These are phyloP conservation scores for Toxonevra muliebris DNA, from an alignment of 2,888 invertebrate species.

Conservation along the genomic window DNA sequence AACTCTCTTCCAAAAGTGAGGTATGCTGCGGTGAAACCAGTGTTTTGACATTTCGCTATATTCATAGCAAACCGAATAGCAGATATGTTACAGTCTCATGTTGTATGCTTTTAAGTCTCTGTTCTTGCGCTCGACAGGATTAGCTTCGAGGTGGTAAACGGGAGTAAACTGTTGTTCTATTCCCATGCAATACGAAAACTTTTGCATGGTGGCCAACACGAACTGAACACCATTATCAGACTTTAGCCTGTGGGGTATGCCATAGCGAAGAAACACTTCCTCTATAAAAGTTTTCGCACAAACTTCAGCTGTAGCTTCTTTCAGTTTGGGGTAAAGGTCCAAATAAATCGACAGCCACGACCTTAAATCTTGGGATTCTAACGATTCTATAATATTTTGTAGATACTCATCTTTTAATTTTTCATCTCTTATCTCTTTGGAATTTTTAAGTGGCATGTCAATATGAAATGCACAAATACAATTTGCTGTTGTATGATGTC, in stretches of 20 bases:
- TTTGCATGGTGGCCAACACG: constrained; percentile 53
- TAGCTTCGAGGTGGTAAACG: constrained; percentile 55
- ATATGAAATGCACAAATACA: constrained; percentile 26
- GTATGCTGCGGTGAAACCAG: constrained; percentile 53
- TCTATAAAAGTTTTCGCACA: constrained; percentile 47
- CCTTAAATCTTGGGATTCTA: constrained; percentile 37
- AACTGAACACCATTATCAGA: constrained; percentile 58
- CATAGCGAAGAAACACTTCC: constrained; percentile 53
- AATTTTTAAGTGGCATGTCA: constrained; percentile 26
- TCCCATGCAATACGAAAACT: constrained; percentile 35
- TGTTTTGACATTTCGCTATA: constrained; percentile 48
- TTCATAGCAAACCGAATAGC: constrained; percentile 53
- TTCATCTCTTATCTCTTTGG: constrained; percentile 26
- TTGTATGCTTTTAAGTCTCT: constrained; percentile 41
- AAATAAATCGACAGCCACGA: constrained; percentile 35
- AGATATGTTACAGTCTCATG: constrained; percentile 44
- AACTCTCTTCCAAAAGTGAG: constrained; percentile 57
- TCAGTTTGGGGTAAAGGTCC: constrained; percentile 32
- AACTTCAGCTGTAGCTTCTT: constrained; percentile 45
- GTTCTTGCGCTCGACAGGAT: constrained; percentile 50
- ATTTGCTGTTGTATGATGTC: constrained; percentile 13
- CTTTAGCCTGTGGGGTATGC: constrained; percentile 47
- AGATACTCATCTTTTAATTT: constrained; percentile 23
- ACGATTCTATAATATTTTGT: constrained; percentile 10
- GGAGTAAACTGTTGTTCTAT: constrained; percentile 41